Conservation (phyloP, 2,797 vertebrate genomes). For the Characodon lateralis region DNA sequence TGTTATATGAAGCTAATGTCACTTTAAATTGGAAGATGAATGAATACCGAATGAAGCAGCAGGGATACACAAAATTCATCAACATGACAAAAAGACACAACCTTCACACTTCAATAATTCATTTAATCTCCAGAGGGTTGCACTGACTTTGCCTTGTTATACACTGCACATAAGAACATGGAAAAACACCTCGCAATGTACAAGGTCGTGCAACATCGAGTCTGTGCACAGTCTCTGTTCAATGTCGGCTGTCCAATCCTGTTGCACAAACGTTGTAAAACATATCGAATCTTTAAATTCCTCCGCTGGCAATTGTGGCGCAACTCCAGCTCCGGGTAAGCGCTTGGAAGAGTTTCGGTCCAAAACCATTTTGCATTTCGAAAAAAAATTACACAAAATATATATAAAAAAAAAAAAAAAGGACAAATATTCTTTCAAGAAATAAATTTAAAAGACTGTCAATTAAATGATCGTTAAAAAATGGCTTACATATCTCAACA, state of each 20-base stretch:
- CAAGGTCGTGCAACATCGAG: slow-evolving; percentile 73
- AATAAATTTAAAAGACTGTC: not conserved
- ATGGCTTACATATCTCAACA: slow-evolving; percentile 34
- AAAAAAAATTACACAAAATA: slow-evolving; percentile 9
- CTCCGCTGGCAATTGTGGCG: slow-evolving; percentile 15
- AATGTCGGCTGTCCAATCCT: slow-evolving; percentile 39
- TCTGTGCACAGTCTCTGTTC: slow-evolving; percentile 38
- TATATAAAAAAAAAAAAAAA: not conserved
- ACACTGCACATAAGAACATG: slow-evolving; percentile 72
- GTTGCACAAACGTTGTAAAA: slow-evolving; percentile 44
- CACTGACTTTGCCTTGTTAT: slow-evolving; percentile 68
- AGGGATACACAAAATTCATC: not conserved
- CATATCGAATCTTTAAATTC: slow-evolving; percentile 21
- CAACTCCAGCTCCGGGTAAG: not conserved
- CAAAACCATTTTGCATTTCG: slow-evolving; percentile 20
- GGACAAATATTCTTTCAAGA: not conserved
- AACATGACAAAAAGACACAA: slow-evolving; percentile 18
- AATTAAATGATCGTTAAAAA: slow-evolving; percentile 14
- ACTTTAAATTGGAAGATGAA: not conserved
- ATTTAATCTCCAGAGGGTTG: slow-evolving; percentile 74
- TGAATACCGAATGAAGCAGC: not conserved
- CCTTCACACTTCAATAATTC: slow-evolving; percentile 60
- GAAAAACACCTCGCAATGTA: slow-evolving; percentile 68
- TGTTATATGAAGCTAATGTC: not conserved
- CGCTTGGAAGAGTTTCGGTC: slow-evolving; percentile 43